Base-by-base conservation (phyloP, 2,113 vertebrate genomes). In the Trichechus manatus region DNA sequence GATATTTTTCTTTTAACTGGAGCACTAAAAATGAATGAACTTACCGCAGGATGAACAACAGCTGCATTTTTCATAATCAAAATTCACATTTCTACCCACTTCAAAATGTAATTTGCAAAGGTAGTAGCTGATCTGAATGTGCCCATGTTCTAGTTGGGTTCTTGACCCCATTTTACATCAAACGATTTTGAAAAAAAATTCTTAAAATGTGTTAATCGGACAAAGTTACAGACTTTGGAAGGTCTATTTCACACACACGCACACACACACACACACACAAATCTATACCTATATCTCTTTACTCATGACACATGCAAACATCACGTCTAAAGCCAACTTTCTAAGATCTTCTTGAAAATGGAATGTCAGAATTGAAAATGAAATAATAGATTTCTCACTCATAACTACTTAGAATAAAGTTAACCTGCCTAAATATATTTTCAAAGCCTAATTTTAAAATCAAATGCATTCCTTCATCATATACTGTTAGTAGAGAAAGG, bases 61-160 rank as follows among this genome's bases (percentile, higher is more conserved):
- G 17, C 3, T 95, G 33, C 13, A 89, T 74, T 97, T 98, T 98
- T 97, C 81, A 80, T 89, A 61, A 97, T 91, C 47, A 96, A 86
- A 98, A 98, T 96, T 97, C 39, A 97, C 89, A 98, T 98, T 97
- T 29, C 22, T 95, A 42, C 33, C 42, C 66, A n/a, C n/a, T 97
- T 97, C 93, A 23, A 94, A 97, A 74, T 92, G 10, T 89, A 97
- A 96, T 96, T 97, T 98, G 66, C 97, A 89, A 97, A 97, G 50
- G 6, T 83, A 47, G 87, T 96, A 93, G 36, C 87, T 97, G 53
- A 97, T 68, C 84, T 96, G 44, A 97, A 93, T 44, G 91, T 27
- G 50, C 53, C 19, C 44, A 96, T 10, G 77, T 77, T 98, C 92
- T 14, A n/a, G 80, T 83, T 98, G 63, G 84, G 89, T 84, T 97